Conservation (phyloP, 2,888 invertebrate species). For the Osmoderma eremita region DNA sequence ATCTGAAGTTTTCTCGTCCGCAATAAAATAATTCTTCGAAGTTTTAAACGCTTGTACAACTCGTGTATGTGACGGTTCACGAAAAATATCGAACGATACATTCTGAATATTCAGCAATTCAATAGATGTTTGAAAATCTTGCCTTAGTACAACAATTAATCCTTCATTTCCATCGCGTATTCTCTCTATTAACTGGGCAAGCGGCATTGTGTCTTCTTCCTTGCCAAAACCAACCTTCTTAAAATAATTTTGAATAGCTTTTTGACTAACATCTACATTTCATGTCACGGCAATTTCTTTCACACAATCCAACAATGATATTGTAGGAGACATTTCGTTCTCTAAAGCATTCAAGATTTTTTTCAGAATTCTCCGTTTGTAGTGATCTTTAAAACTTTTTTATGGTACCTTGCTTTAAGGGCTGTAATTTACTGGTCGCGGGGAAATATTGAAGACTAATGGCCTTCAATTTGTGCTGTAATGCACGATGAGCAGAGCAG, state of each 20-base stretch:
- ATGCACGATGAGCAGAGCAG: background rate
- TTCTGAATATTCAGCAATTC: background rate
- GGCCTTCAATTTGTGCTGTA: background rate
- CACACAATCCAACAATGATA: too few species aligned
- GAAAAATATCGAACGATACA: too few species aligned
- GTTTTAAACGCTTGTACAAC: too few species aligned
- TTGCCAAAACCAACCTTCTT: background rate
- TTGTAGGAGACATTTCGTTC: too few species aligned
- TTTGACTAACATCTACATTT: too few species aligned
- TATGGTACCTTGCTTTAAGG: background rate
- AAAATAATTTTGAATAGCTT: background rate
- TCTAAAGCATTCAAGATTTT: conserved; percentile 2
- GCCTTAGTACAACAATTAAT: background rate
- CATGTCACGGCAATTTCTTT: too few species aligned
- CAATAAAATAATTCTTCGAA: too few species aligned
- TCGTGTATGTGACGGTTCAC: too few species aligned
- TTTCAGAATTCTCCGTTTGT: conserved; percentile 3
- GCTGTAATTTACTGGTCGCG: conserved; percentile 2
- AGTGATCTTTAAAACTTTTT: background rate
- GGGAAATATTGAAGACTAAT: background rate
- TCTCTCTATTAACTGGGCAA: background rate
- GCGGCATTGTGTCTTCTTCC: background rate
- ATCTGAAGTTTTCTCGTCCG: too few species aligned
- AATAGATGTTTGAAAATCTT: background rate
- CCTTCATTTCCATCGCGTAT: background rate